These are phyloP conservation scores for Octopus bimaculoides DNA, from an alignment of 1,140 invertebrate species.

Conservation along the genomic window DNA sequence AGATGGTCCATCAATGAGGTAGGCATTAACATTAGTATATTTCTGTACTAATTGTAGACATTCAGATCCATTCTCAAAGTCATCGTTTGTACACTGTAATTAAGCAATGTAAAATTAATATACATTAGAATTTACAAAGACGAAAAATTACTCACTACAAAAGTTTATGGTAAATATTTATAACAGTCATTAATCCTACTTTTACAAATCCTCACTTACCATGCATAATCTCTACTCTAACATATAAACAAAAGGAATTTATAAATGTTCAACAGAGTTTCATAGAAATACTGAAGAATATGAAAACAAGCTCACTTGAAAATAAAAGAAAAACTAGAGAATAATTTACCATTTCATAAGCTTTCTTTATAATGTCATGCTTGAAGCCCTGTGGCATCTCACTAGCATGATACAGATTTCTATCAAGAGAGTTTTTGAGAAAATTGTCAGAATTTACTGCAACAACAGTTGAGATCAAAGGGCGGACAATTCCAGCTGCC, in stretches of 20 bases:
- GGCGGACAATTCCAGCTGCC: constrained; percentile 59
- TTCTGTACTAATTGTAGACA: constrained; percentile 59
- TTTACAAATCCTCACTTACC: too few species aligned
- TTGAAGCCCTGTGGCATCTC: constrained; percentile 63
- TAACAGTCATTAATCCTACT: too few species aligned
- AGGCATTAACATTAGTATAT: constrained; percentile 53
- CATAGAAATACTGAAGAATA: too few species aligned
- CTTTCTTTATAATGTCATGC: constrained; percentile 50
- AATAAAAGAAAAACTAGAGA: background rate
- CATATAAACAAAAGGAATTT: too few species aligned
- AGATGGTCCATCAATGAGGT: constrained; percentile 52
- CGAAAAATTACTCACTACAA: too few species aligned
- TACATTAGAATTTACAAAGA: too few species aligned
- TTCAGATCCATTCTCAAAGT: constrained; percentile 60
- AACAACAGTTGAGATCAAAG: constrained; percentile 60
- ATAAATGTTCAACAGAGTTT: too few species aligned
- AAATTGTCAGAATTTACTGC: constrained; percentile 48
- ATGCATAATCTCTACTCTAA: too few species aligned
- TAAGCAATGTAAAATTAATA: too few species aligned
- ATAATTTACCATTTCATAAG: constrained; percentile 56
- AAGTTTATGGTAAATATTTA: too few species aligned
- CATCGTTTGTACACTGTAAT: constrained; percentile 51
- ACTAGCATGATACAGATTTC: constrained; percentile 56
- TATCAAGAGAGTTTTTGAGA: constrained; percentile 55
- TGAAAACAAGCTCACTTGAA: too few species aligned